Conservation (phyloP, 1,140 invertebrate species). For the Meloidogyne chitwoodi region DNA sequence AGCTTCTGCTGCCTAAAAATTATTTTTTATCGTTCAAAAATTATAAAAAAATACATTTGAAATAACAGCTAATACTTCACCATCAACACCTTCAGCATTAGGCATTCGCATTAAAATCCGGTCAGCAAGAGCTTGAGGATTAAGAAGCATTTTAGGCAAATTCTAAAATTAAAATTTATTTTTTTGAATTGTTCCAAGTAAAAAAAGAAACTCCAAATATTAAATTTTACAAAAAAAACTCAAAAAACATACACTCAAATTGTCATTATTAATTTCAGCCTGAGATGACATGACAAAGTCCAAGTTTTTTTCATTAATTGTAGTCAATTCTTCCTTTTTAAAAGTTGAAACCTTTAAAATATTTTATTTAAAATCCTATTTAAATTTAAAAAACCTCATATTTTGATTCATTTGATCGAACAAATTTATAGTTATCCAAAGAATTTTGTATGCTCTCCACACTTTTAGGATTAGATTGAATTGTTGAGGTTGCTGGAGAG, state of each 20-base stretch:
- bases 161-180: not conserved
- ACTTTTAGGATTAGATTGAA: not conserved
- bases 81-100: constrained; percentile 31
- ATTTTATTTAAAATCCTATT: too few relatives aligned
- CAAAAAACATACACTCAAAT: not conserved
- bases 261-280: not conserved
- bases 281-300: not conserved
- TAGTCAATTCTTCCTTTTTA: not conserved
- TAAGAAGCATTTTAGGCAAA: constrained; percentile 32
- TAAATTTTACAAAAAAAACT: too few relatives aligned
- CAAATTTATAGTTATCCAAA: not conserved
- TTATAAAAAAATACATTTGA: constrained; percentile 20
- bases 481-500: not conserved
- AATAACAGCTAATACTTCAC: constrained; percentile 37
- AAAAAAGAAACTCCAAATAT: too few relatives aligned
- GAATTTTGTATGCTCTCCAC: not conserved
- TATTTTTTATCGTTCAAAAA: not conserved
- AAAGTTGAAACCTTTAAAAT: constrained; percentile 3
- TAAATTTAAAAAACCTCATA: not conserved
- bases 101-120: constrained; percentile 33
- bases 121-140: constrained; percentile 27
- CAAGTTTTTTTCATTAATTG: not conserved
- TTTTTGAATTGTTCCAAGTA: too few relatives aligned
- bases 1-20: constrained; percentile 25
- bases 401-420: not conserved